A percentile compares a stretch with the other conserved stretches of the same genome.
Conservation (phyloP, 2,113 vertebrate species). For the Raja brachyura region DNA sequence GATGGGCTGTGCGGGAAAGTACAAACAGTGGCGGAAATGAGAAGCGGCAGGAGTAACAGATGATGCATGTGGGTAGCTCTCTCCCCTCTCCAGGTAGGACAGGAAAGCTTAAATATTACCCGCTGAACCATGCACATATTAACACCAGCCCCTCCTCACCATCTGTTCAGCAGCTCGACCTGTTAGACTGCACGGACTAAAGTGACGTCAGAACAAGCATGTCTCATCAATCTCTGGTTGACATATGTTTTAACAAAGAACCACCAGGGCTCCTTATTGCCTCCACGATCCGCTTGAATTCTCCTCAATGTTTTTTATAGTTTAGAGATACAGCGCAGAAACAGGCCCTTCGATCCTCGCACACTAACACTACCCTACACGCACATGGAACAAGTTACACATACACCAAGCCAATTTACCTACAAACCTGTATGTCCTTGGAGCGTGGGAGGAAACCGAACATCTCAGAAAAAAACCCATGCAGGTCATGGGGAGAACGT, state of each 20-base stretch:
- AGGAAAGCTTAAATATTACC: conserved; percentile 60
- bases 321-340: too few species aligned
- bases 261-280: not conserved
- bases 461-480: too few species aligned
- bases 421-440: too few species aligned
- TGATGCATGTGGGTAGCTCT: conserved; percentile 60
- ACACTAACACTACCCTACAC: too few species aligned
- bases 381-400: too few species aligned
- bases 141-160: conserved; percentile 59
- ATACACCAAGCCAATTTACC: too few species aligned
- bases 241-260: conserved; percentile 3
- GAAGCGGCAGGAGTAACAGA: conserved; percentile 63
- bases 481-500: too few species aligned
- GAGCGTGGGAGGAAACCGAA: too few species aligned
- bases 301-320: not conserved
- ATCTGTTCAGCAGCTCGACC: conserved; percentile 66
- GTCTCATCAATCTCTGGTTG: conserved; percentile 45
- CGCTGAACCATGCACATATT: conserved; percentile 60
- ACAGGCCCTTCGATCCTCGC: too few species aligned
- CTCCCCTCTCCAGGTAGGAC: conserved; percentile 60
- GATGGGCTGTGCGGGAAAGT: conserved; percentile 62
- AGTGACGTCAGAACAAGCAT: conserved; percentile 50
- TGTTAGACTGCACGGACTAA: conserved; percentile 46
- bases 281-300: too few species aligned
- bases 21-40: conserved; percentile 70